Evolutionary conservation across 2,888 invertebrate genomes (phyloP).

Genomic region (Phalera bucephala): DNA sequence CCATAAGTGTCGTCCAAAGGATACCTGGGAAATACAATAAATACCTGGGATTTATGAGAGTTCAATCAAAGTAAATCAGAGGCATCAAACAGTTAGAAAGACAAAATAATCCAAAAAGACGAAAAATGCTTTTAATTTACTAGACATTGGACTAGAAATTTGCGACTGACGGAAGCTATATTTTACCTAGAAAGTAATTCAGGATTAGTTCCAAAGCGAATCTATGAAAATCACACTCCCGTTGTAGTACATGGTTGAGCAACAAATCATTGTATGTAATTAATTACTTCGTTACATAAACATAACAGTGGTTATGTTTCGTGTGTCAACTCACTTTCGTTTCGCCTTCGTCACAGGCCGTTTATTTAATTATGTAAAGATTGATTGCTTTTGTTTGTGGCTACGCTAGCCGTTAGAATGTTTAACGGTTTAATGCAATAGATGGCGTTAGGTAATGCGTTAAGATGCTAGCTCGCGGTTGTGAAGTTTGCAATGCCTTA

Average conservation of each 20-base stretch:
- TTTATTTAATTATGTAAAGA: constrained; percentile 44
- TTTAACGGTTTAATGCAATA: neutral
- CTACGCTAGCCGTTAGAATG: constrained; percentile 6
- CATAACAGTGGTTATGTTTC: constrained; percentile 29
- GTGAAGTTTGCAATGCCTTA: neutral
- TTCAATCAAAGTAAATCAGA: no score
- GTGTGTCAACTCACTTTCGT: constrained; percentile 44
- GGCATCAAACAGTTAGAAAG: no score
- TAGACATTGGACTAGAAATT: no score
- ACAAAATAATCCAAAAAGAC: no score
- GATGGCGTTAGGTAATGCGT: neutral
- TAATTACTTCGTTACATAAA: constrained; percentile 44
- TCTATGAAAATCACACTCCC: neutral
- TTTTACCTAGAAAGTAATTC: no score
- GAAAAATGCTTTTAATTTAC: no score
- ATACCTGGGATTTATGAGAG: no score
- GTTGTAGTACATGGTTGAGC: constrained; percentile 4
- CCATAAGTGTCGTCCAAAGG: no score
- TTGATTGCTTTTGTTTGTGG: constrained; percentile 37
- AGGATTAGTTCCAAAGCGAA: neutral
- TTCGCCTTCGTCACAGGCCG: constrained; percentile 26
- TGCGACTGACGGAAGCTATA: neutral
- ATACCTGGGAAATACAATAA: no score
- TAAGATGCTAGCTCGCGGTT: neutral
- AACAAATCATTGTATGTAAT: constrained; percentile 21